These are phyloP conservation scores for Coenonympha glycerion DNA, from an alignment of 2,888 invertebrate species.

Conservation along the genomic window DNA sequence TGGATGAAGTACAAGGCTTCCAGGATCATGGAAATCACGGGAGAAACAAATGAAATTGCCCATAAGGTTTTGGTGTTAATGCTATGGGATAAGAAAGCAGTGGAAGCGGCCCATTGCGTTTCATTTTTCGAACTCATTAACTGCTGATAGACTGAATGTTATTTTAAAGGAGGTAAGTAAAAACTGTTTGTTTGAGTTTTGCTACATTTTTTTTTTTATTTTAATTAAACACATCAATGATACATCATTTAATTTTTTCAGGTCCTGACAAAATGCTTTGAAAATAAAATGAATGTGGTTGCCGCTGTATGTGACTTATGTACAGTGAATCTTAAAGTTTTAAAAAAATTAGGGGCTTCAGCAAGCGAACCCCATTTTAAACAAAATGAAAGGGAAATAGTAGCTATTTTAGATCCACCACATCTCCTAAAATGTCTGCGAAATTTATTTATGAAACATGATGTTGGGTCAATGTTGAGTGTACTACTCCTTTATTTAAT, in stretches of 20 bases:
- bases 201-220: too few species aligned
- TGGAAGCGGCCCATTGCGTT: neutral
- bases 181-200: neutral
- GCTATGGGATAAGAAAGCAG: neutral
- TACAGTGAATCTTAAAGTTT: neutral
- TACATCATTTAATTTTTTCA: too few species aligned
- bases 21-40: constrained; percentile 1
- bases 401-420: too few species aligned
- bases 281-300: neutral
- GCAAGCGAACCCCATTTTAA: neutral
- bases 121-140: neutral
- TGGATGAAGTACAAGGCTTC: constrained; percentile 12
- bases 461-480: too few species aligned
- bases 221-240: too few species aligned
- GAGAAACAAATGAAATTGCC: neutral
- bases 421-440: too few species aligned
- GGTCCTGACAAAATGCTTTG: neutral
- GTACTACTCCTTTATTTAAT: too few species aligned
- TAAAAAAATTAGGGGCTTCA: neutral
- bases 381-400: constrained; percentile 14
- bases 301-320: too few species aligned
- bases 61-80: neutral
- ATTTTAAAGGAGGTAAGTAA: neutral
- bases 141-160: neutral
- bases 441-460: too few species aligned